Evolutionary conservation across 2,888 invertebrate genomes (phyloP), one percentile per base, ranked within the genome.

Genomic region (Vesta saturnalis): DNA sequence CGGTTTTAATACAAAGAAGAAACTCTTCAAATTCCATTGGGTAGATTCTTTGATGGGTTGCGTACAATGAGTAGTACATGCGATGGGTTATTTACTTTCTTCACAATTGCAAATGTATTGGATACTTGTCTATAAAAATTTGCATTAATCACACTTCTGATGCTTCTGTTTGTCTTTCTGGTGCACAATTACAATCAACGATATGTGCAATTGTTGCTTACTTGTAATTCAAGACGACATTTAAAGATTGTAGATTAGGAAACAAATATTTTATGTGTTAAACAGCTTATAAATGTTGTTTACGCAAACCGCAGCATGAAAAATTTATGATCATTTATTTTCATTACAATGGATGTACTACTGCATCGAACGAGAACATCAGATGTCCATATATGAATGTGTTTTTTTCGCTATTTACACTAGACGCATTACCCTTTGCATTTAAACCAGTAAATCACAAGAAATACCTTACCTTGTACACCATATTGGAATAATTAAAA

Each of bases 191-290:
- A 52, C 52, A 19, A 52, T 19, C 52, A 52, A 19, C 12, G 18
- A 16, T 47, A 47, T 47, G 47, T 47, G 15, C 47, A 47, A 16
- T 16, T 15, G 47, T 16, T 47, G 8, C 15, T 16, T 16, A 16
- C 6, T 52, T 52, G 52, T 52, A 52, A 52, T 52, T 52, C 52
- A 19, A 52, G 52, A 21, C 52, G 52, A 19, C 52, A 52, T 16
- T 52, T 52, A 12, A 10, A 52, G 52, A 52, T 52, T n/a, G 18
- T 52, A 52, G 52, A 52, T 52, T 52, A 52, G 18, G 19, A 4
- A 19, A 52, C 21, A 52, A 52, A 52, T 52, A 21, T 52, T 52
- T 52, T 52, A 52, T 52, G 52, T 52, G 52, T 52, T 52, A 52
- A 52, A 52, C 52, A 52, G 19, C 21, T 21, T 52, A 52, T 52